These are phyloP conservation scores for Patella ulyssiponensis DNA, from an alignment of 2,888 invertebrate genomes.

Conservation along the genomic window DNA sequence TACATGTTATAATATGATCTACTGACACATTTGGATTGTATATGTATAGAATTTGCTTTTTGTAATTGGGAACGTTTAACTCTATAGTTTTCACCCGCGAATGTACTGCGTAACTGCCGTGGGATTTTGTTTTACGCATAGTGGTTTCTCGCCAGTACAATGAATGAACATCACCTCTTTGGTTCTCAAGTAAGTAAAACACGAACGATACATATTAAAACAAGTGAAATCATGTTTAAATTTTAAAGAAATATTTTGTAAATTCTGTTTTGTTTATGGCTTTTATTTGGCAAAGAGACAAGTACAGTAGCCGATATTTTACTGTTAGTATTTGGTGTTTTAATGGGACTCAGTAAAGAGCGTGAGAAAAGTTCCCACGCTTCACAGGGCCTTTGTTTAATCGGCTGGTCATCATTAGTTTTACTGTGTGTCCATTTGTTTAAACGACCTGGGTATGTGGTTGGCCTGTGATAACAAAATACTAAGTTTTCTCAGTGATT, in stretches of 20 bases:
- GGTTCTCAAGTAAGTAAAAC: slow-evolving; percentile 48
- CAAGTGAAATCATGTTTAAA: too few species aligned
- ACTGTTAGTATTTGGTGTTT: background rate
- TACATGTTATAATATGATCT: slow-evolving; percentile 8
- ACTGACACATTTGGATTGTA: slow-evolving; percentile 12
- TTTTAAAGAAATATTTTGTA: too few species aligned
- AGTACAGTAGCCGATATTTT: too few species aligned
- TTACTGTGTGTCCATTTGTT: slow-evolving; percentile 4
- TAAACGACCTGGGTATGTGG: background rate
- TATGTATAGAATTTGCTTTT: background rate
- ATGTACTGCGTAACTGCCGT: slow-evolving; percentile 5
- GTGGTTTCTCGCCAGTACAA: slow-evolving; percentile 32
- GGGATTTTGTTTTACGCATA: slow-evolving; percentile 8
- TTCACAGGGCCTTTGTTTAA: background rate
- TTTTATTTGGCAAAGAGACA: too few species aligned
- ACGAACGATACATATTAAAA: background rate
- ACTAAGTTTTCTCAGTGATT: slow-evolving; percentile 2
- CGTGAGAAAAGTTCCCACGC: slow-evolving; percentile 13
- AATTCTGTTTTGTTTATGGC: too few species aligned
- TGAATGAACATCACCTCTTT: slow-evolving; percentile 59
- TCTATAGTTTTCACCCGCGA: background rate
- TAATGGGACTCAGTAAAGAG: background rate
- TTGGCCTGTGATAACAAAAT: background rate
- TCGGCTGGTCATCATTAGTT: background rate
- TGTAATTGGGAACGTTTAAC: too few species aligned